Evolutionary conservation across 2,113 vertebrate species (phyloP).

Genomic region (Nesogale talazaci): DNA sequence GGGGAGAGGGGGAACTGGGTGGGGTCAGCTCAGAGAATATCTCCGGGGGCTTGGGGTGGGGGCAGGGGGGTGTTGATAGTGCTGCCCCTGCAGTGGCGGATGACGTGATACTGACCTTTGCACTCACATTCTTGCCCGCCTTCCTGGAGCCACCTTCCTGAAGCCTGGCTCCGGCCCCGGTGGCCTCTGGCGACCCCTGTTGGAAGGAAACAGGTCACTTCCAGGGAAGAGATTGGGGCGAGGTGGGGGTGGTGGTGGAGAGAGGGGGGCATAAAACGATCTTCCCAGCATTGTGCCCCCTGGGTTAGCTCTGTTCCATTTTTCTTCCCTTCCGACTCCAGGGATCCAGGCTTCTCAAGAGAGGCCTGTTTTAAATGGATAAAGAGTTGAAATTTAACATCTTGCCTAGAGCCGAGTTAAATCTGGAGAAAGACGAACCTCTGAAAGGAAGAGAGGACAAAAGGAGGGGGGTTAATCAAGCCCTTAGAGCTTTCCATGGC

Average conservation of each 20-base stretch:
- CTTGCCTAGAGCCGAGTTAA: not conserved
- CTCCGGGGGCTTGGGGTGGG: not conserved
- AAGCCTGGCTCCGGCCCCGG: constrained; percentile 1
- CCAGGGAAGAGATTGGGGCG: not conserved
- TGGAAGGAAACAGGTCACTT: constrained; percentile 53
- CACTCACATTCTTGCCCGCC: constrained; percentile 57
- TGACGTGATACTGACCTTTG: constrained; percentile 67
- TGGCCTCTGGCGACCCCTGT: constrained; percentile 66
- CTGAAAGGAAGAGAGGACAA: constrained; percentile 32
- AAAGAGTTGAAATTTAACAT: constrained; percentile 31
- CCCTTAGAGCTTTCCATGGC: not conserved
- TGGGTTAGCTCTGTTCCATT: not conserved
- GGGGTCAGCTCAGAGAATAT: not conserved
- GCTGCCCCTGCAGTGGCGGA: not conserved
- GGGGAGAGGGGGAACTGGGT: not conserved
- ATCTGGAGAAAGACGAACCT: not conserved
- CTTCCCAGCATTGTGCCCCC: not conserved
- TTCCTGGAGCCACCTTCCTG: constrained; percentile 41
- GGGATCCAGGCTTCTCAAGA: not conserved
- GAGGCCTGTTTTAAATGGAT: constrained; percentile 48
- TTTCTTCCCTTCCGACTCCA: not conserved
- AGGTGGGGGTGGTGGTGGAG: too few relatives aligned
- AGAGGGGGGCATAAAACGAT: not conserved
- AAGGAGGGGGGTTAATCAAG: not conserved
- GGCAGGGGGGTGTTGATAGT: not conserved